Evolutionary conservation across 2,797 vertebrate species (phyloP), one percentile per base, ranked within the genome.

Genomic region (Betta splendens): DNA sequence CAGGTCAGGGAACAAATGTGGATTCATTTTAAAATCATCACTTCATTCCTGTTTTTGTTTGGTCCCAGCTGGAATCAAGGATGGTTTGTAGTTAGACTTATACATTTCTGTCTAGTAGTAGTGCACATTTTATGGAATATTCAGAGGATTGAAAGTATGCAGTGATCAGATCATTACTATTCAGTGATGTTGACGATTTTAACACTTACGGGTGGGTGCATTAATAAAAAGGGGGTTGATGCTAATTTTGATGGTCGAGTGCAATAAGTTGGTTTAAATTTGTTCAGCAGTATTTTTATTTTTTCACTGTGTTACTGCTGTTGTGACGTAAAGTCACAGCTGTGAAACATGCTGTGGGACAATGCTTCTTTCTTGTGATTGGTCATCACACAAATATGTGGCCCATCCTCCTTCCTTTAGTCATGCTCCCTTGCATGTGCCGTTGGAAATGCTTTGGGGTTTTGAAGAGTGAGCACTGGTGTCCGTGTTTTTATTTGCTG

Each of bases 371-470:
- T 48, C 35, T 45, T 20, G 7, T 6, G 1, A 48, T 1, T 28
- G 16, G 39, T 71, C 50, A 45, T 32, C 70, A 36, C 22, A 28
- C 35, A 74, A 60, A 66, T 63, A 74, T 68, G 37, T 13, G 7
- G 18, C 37, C 17, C 1, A 1, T 12, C 53, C 16, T 38, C 3
- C 16, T 37, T 18, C 5, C n/a, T 32, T 47, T n/a, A 39, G 26
- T 20, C 25, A 12, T 20, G 7, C 43, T 26, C 11, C 1, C 1
- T 25, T 35, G 28, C 42, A 10, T 35, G 43, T 2, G 20, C 32
- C 16, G 32, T 31, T 31, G 10, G 43, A 42, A 57, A 20, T 5
- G 12, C 35, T 4, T 15, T 8, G 7, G 12, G 7, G 3, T 5
- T 25, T 25, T 44, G 31, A 39, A 22, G n/a, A 31, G 33, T 9